These are phyloP conservation scores for Rynchops niger DNA, from an alignment of 2,113 vertebrate genomes.

Conservation along the genomic window DNA sequence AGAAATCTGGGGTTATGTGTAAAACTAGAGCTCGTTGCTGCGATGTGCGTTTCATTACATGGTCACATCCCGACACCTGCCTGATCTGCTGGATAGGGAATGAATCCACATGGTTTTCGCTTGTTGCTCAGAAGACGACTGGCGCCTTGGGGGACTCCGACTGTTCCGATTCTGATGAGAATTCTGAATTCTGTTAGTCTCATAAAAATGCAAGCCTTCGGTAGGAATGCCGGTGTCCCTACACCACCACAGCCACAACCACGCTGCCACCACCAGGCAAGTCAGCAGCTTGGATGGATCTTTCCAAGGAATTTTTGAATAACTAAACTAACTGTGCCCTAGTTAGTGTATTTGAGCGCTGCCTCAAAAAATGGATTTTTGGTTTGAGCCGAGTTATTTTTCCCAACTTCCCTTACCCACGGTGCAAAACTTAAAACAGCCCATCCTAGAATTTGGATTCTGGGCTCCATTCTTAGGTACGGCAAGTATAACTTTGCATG, in stretches of 20 bases:
- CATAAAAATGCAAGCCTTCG: background rate
- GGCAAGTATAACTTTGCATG: background rate
- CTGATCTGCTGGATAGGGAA: background rate
- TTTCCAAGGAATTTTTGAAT: background rate
- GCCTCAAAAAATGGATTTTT: background rate
- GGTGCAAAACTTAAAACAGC: background rate
- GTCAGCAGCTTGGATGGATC: background rate
- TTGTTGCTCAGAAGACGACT: background rate
- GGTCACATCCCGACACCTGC: background rate
- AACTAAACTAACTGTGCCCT: background rate
- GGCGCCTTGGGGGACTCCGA: background rate
- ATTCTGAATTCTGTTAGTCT: background rate
- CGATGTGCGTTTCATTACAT: background rate
- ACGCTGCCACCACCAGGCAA: background rate
- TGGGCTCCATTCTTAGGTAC: background rate
- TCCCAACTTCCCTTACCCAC: background rate
- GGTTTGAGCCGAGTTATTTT: background rate
- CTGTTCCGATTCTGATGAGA: background rate
- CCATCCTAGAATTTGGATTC: background rate
- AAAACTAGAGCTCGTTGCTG: background rate
- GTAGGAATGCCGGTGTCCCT: background rate
- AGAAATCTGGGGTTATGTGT: background rate
- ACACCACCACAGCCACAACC: background rate
- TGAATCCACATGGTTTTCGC: background rate
- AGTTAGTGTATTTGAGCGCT: background rate